Evolutionary conservation across 2,888 invertebrate species (phyloP), one percentile per base, ranked within the genome.

Genomic region (Dynastes grantii): DNA sequence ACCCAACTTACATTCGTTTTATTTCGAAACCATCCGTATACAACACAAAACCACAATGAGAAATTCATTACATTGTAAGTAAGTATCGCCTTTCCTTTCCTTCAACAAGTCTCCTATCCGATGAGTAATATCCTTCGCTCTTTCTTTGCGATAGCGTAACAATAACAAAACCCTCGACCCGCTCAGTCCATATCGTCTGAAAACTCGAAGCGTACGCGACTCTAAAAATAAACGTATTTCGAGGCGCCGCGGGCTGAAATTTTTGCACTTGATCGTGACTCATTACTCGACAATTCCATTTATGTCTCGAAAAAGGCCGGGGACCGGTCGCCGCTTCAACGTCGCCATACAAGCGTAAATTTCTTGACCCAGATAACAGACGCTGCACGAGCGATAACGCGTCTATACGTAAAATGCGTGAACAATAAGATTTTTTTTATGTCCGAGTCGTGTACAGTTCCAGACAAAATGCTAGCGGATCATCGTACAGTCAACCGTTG

Each of bases 301-400:
- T 80, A 78, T 76, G 80, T 71, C 75, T 65, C 68, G 67, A 76
- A 73, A 80, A 80, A 80, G 80, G 79, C 77, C 79, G 76, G 78
- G 76, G 78, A 49, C 63, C 63, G 61, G 22, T 6, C 53, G 53
- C 53, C 73, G 27, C 40, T 16, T 53, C 55, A 51, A 73, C 78
- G 55, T 64, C 53, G 53, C 70, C 76, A 76, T 77, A 77, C 77
- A 75, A 75, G 79, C 76, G 58, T 76, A 40, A 73, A 77, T 77
- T 78, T 75, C 80, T 80, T 80, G 80, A 80, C 80, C 80, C 67
- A 80, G 76, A 80, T 79, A 53, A 51, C 29, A 70, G 27, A 65
- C 40, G 8, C 40, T 40, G n/a, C 2, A 37, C n/a, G 40, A 32
- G 6, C 29, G 40, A 65, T 63, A 63, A 63, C 37, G 65, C 40